A percentile compares a stretch with the other conserved stretches of the same genome.
phyloP scores from a whole-genome alignment of 1,140 invertebrate genomes.

The Camponotus vicinus region DNA sequence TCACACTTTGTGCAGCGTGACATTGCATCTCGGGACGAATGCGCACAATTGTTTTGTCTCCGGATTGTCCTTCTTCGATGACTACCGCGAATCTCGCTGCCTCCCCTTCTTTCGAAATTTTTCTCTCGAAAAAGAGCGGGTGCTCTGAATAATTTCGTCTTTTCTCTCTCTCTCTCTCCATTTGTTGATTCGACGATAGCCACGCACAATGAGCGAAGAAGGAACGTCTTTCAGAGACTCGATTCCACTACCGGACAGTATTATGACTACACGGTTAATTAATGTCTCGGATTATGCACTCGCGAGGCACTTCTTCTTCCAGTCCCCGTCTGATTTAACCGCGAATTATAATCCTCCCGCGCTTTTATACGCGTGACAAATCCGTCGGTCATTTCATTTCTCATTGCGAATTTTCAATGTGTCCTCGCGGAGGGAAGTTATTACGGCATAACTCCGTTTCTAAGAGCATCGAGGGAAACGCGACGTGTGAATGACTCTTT shows the following conservation, averaged over 20 bases:
- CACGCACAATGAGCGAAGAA: conserved; percentile 15
- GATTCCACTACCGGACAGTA: conserved; percentile 75
- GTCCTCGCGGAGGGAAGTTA: conserved; percentile 70
- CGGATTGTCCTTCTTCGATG: conserved; percentile 45
- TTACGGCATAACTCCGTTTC: conserved; percentile 32
- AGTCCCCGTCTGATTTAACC: conserved; percentile 68
- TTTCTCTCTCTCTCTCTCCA: conserved; percentile 27
- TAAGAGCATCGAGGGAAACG: conserved; percentile 51
- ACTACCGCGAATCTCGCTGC: conserved; percentile 3
- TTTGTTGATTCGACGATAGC: conserved; percentile 48
- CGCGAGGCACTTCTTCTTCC: conserved; percentile 58
- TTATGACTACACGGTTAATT: conserved; percentile 84
- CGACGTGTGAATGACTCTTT: not conserved
- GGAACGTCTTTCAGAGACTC: conserved; percentile 39
- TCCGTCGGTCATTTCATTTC: conserved; percentile 38
- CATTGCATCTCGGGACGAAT: conserved; percentile 27
- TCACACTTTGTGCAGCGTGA: conserved; percentile 17
- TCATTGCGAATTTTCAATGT: conserved; percentile 70
- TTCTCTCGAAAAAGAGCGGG: not conserved
- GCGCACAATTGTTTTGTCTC: conserved; percentile 50
- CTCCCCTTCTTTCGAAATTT: conserved; percentile 13
- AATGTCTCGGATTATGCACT: conserved; percentile 81
- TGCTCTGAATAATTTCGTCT: conserved; percentile 20
- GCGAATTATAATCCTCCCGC: conserved; percentile 75
- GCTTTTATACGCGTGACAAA: conserved; percentile 58